phyloP scores from a whole-genome alignment of 2,888 invertebrate species.

The Orchestes rusci region DNA sequence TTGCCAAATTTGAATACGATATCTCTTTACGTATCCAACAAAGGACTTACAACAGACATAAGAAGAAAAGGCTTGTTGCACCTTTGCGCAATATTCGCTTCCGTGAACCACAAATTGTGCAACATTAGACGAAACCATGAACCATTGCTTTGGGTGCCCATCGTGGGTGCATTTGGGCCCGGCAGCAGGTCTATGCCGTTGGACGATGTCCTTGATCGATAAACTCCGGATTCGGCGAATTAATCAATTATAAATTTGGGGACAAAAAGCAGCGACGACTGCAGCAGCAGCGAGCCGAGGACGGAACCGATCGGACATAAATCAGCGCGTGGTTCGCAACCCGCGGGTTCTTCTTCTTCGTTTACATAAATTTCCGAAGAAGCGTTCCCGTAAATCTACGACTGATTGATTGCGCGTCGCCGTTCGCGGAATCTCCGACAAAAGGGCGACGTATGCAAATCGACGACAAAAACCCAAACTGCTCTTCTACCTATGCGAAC shows the following conservation, averaged over 20 bases:
- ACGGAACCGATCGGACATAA: not conserved
- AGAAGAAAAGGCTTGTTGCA: too few relatives aligned
- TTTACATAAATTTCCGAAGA: slow-evolving; percentile 23
- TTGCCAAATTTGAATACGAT: too few relatives aligned
- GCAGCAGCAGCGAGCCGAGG: not conserved
- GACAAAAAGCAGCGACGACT: not conserved
- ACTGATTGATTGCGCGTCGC: slow-evolving; percentile 23
- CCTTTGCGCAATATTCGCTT: too few relatives aligned
- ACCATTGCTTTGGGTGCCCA: too few relatives aligned
- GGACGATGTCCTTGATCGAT: not conserved
- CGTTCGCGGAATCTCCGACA: slow-evolving; percentile 20
- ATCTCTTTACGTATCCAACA: too few relatives aligned
- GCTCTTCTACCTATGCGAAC: too few relatives aligned
- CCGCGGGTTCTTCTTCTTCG: slow-evolving; percentile 4
- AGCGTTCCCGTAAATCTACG: slow-evolving; percentile 17
- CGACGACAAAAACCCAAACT: too few relatives aligned
- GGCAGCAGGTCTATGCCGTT: too few relatives aligned
- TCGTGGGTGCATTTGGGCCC: too few relatives aligned
- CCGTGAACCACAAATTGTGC: too few relatives aligned
- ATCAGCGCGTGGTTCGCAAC: not conserved
- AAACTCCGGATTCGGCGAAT: not conserved
- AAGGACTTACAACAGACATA: too few relatives aligned
- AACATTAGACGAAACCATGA: too few relatives aligned
- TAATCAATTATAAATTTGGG: not conserved
- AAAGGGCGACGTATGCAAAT: slow-evolving; percentile 1